Percentiles rank a stretch among this genome's conserved stretches.
Evolutionary conservation across 2,113 vertebrate genomes (phyloP).

Genomic region (Platysteira castanea): DNA sequence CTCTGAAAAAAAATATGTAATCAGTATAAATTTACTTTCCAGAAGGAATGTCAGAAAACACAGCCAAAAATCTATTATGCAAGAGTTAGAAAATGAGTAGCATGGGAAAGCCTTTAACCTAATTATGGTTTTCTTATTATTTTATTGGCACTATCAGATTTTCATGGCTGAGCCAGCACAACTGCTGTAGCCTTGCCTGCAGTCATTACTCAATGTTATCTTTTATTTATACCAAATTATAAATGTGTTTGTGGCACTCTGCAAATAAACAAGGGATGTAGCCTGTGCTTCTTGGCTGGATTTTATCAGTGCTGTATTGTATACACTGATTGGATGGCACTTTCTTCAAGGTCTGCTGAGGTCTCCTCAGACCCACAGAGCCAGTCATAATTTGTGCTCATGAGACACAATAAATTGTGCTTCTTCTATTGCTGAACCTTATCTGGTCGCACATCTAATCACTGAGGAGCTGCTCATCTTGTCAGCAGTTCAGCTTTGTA

Average conservation of each 20-base stretch:
- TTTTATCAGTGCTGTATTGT: neutral
- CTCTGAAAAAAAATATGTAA: neutral
- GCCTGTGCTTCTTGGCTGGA: neutral
- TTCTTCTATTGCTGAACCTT: neutral
- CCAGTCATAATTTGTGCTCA: neutral
- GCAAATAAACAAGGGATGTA: neutral
- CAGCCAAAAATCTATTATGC: neutral
- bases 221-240: conserved; percentile 47
- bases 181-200: conserved; percentile 17
- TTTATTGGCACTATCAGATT: conserved; percentile 57
- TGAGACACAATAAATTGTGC: neutral
- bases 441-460: neutral
- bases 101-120: conserved; percentile 46
- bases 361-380: neutral
- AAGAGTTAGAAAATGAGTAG: conserved; percentile 8
- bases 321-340: neutral
- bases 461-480: neutral
- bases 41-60: neutral
- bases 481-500: neutral
- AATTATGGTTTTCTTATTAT: conserved; percentile 53
- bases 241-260: neutral
- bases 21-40: conserved; percentile 7
- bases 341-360: neutral
- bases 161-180: conserved; percentile 43
- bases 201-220: conserved; percentile 25